A percentile compares a stretch with the other conserved stretches of the same genome.
Conservation (phyloP, 2,797 vertebrate genomes). For the Rhinella marina region DNA sequence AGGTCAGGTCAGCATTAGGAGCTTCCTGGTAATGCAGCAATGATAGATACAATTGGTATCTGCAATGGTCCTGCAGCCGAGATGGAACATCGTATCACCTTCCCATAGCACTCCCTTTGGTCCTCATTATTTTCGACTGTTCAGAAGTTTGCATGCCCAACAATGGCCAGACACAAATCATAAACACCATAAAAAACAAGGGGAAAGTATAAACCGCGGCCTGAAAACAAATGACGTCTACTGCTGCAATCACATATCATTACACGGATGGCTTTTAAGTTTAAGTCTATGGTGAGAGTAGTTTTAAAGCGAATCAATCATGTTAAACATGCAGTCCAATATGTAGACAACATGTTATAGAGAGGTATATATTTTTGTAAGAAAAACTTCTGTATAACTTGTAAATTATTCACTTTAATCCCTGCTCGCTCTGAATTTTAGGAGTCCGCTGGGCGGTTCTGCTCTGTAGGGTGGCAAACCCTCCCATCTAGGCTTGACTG, state of each 20-base stretch:
- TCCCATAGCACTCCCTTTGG: constrained; percentile 47
- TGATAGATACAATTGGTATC: not conserved
- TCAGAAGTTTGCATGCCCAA: not conserved
- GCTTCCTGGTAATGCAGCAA: not conserved
- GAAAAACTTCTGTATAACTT: too few relatives aligned
- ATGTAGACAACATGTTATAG: too few relatives aligned
- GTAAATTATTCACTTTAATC: too few relatives aligned
- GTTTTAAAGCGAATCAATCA: too few relatives aligned
- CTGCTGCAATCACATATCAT: not conserved
- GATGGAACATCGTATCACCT: constrained; percentile 4
- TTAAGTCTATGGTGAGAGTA: not conserved
- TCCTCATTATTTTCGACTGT: constrained; percentile 52
- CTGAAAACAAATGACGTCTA: not conserved
- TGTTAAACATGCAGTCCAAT: too few relatives aligned
- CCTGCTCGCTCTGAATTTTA: too few relatives aligned
- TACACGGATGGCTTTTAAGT: not conserved
- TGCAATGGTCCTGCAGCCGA: not conserved
- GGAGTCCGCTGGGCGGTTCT: too few relatives aligned
- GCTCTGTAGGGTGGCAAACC: too few relatives aligned
- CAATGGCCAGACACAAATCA: not conserved
- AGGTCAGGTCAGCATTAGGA: constrained; percentile 25
- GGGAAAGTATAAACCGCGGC: not conserved
- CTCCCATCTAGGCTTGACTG: too few relatives aligned
- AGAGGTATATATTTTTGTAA: too few relatives aligned
- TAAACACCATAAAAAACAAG: constrained; percentile 4